phyloP scores from a whole-genome alignment of 2,113 vertebrate genomes.

The Nesoenas mayeri region DNA sequence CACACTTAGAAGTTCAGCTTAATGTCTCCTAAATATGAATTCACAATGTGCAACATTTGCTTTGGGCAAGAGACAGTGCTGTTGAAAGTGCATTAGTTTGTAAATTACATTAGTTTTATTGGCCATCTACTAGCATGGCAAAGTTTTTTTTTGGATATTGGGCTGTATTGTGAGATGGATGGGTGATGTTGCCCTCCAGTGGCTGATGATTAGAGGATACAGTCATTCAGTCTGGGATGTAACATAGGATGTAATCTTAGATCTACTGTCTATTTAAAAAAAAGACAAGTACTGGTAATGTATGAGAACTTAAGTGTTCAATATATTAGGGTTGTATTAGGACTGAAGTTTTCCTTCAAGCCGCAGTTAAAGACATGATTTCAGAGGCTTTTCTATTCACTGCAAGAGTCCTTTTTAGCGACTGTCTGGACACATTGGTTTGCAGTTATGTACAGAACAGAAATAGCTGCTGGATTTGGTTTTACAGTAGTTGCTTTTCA shows the following conservation, averaged over 20 bases:
- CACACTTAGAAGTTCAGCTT: neutral
- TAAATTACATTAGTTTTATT: neutral
- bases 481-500: neutral
- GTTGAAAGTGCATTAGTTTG: neutral
- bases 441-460: neutral
- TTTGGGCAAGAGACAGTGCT: neutral
- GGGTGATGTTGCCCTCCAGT: slow-evolving; percentile 52
- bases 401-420: neutral
- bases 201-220: neutral
- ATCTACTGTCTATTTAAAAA: neutral
- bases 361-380: neutral
- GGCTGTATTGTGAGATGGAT: neutral
- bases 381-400: rapidly evolving
- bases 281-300: neutral
- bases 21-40: neutral
- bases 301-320: neutral
- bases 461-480: neutral
- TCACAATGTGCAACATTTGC: neutral
- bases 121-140: neutral
- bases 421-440: neutral
- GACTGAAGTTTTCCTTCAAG: neutral
- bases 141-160: neutral
- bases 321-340: neutral
- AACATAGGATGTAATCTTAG: neutral
- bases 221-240: neutral